Base-by-base conservation (phyloP, 2,797 vertebrate species). In the Apogon talboti region DNA sequence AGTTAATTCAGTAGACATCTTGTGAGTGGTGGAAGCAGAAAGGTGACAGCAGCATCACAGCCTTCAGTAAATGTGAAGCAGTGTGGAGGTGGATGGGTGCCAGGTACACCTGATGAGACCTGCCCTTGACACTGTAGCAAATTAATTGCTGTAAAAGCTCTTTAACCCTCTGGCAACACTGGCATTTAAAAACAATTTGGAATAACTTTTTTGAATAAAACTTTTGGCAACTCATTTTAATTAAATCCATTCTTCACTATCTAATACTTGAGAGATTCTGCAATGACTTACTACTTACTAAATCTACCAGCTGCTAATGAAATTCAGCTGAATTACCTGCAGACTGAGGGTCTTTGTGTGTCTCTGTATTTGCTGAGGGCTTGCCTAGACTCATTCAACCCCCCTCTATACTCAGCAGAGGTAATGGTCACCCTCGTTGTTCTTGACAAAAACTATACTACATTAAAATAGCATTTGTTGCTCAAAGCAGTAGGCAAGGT, bases 401-500 rank as follows among this genome's bases (percentile, higher is more conserved):
- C 45, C n/a, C 16, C 15, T 71, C 61, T 75, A 71, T 75, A 74
- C 51, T 70, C 68, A 74, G 46, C 54, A 52, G 19, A 19, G 9
- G n/a, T 54, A 49, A 9, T 3, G 65, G 54, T 66, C 71, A 53
- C 47, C 18, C 45, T 50, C 54, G 12, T 40, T 58, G 33, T 56
- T 79, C 24, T 53, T 71, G 62, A 62, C 66, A 49, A 78, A 70
- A 75, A 77, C 57, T 48, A 11, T 5, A 0, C 52, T 28, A 53
- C 44, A 61, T 79, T 67, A 76, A 77, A 86, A 78, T 71, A 58
- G 52, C 24, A 43, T 83, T 75, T 62, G 58, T 70, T 73, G 84
- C 82, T 78, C 67, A 75, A 63, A 87, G 88, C 81, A 40, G 56
- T 38, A 62, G 56, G 57, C 64, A 58, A 76, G 76, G 74, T 74